Conservation (phyloP, 2,113 vertebrate species). For the Jacana jacana region DNA sequence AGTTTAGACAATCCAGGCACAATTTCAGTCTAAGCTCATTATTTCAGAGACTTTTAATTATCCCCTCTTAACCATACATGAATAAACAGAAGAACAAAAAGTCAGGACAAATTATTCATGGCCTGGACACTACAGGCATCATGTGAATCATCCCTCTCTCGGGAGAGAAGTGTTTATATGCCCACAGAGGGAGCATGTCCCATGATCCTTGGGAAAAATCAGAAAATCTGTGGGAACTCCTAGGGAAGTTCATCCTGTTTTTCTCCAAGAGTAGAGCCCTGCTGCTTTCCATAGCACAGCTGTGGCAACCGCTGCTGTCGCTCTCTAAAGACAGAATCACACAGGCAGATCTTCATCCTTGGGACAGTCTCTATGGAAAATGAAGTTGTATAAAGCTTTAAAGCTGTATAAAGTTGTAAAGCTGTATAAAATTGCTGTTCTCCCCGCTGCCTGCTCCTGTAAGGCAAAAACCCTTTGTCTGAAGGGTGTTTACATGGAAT, state of each 20-base stretch:
- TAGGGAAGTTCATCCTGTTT: background rate
- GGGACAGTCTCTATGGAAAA: background rate
- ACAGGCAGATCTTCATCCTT: background rate
- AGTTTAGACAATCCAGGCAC: slow-evolving; percentile 7
- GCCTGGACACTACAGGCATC: background rate
- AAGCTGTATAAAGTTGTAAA: background rate
- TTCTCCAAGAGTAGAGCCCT: background rate
- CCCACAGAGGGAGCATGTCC: background rate
- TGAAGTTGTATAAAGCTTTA: background rate
- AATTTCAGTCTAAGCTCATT: slow-evolving; percentile 34
- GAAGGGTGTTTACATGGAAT: background rate
- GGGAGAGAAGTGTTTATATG: background rate
- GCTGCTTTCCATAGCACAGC: background rate
- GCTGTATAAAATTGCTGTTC: background rate
- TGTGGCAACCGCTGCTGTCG: background rate
- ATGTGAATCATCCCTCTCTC: background rate
- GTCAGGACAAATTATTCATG: background rate
- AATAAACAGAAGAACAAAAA: background rate
- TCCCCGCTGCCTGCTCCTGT: background rate
- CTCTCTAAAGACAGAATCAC: background rate
- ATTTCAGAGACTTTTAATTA: slow-evolving; percentile 40
- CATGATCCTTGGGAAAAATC: background rate
- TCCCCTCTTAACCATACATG: background rate
- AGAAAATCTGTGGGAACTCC: background rate
- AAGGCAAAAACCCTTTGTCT: background rate